These are phyloP conservation scores for Leptarthrus brevirostris DNA, from an alignment of 2,888 invertebrate genomes.

Conservation along the genomic window DNA sequence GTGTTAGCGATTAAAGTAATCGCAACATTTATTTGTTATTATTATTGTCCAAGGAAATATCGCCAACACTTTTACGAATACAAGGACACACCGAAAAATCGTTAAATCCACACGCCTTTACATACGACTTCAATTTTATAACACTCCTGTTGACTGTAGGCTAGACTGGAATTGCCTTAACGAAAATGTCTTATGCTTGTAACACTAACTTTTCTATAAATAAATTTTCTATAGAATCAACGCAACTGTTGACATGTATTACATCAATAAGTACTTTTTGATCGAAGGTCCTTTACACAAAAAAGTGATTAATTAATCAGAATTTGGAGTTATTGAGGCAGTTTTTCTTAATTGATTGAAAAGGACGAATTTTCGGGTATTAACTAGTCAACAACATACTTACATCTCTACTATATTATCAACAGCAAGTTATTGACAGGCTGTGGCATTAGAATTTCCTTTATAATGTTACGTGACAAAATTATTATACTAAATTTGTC, in stretches of 20 bases:
- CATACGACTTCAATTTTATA: background rate
- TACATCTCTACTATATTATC: no score
- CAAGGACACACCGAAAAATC: slow-evolving; percentile 7
- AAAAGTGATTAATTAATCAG: slow-evolving; percentile 59
- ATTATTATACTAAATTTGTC: no score
- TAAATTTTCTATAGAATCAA: background rate
- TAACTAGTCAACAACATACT: no score
- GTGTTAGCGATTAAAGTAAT: slow-evolving; percentile 3
- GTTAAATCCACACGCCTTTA: background rate
- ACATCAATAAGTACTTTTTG: background rate
- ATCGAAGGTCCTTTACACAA: slow-evolving; percentile 46
- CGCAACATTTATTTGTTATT: slow-evolving; percentile 9
- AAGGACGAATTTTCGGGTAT: no score
- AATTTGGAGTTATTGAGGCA: slow-evolving; percentile 53
- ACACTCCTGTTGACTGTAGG: no score
- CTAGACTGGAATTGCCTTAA: no score
- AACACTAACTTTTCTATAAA: background rate
- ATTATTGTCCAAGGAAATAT: slow-evolving; percentile 3
- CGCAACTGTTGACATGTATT: background rate
- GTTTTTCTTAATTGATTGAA: no score
- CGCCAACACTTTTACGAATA: background rate
- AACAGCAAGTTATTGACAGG: no score
- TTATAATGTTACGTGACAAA: no score
- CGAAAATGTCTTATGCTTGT: no score
- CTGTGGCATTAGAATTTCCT: no score